These are phyloP conservation scores for Drosophila paulistorum DNA, from an alignment of 1,140 invertebrate species.

Conservation along the genomic window DNA sequence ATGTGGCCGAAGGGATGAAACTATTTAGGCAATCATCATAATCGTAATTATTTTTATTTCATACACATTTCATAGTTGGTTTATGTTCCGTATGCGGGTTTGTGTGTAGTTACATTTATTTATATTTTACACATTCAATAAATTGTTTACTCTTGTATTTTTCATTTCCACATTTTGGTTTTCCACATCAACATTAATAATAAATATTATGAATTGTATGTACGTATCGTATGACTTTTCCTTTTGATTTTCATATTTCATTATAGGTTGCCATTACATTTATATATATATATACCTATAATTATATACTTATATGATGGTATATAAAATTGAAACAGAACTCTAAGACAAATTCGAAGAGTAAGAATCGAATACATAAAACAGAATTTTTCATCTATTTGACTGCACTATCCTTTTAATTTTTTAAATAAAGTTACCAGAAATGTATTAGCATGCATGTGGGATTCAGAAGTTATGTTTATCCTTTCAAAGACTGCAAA, in stretches of 20 bases:
- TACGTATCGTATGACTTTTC: conserved; percentile 37
- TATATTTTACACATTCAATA: conserved; percentile 61
- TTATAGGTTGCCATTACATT: conserved; percentile 19
- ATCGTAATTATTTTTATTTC: conserved; percentile 45
- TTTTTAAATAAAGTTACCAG: too few relatives aligned
- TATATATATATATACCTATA: conserved; percentile 27
- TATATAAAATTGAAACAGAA: conserved; percentile 40
- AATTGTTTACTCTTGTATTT: conserved; percentile 46
- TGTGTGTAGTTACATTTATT: conserved; percentile 67
- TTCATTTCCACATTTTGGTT: conserved; percentile 6
- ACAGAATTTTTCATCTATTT: too few relatives aligned
- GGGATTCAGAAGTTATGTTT: too few relatives aligned
- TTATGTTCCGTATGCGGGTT: conserved; percentile 33
- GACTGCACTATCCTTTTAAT: too few relatives aligned
- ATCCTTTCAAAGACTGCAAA: too few relatives aligned
- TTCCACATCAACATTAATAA: conserved; percentile 43
- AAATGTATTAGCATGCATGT: too few relatives aligned
- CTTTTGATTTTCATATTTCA: conserved; percentile 24
- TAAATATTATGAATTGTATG: conserved; percentile 39
- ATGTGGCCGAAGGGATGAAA: not conserved
- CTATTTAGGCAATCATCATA: not conserved
- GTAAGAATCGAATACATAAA: not conserved
- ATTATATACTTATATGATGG: conserved; percentile 3
- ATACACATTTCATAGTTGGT: conserved; percentile 44
- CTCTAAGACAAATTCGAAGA: not conserved